Conservation (phyloP, 2,888 invertebrate genomes). For the Drosophila multiciliata region DNA sequence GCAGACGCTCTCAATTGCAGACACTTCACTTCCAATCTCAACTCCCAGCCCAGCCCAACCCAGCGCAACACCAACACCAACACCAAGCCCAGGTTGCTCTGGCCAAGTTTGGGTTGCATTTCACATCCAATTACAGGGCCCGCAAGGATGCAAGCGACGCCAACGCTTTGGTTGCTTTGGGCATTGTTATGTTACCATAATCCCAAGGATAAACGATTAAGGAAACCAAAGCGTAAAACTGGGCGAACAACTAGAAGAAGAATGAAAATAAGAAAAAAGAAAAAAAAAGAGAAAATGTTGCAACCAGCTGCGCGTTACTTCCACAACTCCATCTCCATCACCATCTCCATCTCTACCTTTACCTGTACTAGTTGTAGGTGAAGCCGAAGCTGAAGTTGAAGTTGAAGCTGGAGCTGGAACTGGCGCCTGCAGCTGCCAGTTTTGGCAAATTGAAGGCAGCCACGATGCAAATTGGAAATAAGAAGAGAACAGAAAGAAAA, state of each 20-base stretch:
- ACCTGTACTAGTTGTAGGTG: slow-evolving; percentile 19
- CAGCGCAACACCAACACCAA: neutral
- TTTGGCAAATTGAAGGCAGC: slow-evolving; percentile 68
- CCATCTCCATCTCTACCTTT: neutral
- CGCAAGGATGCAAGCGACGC: slow-evolving; percentile 56
- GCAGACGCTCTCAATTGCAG: slow-evolving; percentile 65
- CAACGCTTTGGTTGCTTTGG: slow-evolving; percentile 63
- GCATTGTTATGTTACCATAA: slow-evolving; percentile 78
- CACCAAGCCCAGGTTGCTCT: slow-evolving; percentile 10
- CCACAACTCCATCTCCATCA: neutral
- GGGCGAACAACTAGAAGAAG: slow-evolving; percentile 41
- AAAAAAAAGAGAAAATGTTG: slow-evolving; percentile 5
- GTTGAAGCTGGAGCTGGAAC: slow-evolving; percentile 58
- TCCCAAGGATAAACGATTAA: slow-evolving; percentile 75
- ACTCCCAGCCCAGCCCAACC: slow-evolving; percentile 5
- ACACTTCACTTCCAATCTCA: slow-evolving; percentile 35
- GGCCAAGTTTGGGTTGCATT: slow-evolving; percentile 56
- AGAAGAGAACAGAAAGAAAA: slow-evolving; percentile 9
- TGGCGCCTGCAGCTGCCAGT: slow-evolving; percentile 58
- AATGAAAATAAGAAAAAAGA: neutral
- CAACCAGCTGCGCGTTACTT: slow-evolving; percentile 44
- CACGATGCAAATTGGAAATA: slow-evolving; percentile 73
- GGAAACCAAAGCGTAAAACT: slow-evolving; percentile 72
- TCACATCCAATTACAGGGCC: slow-evolving; percentile 71
- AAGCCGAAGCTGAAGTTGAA: neutral